Conservation (phyloP, 2,888 invertebrate species). For the Mythimna pallens region DNA sequence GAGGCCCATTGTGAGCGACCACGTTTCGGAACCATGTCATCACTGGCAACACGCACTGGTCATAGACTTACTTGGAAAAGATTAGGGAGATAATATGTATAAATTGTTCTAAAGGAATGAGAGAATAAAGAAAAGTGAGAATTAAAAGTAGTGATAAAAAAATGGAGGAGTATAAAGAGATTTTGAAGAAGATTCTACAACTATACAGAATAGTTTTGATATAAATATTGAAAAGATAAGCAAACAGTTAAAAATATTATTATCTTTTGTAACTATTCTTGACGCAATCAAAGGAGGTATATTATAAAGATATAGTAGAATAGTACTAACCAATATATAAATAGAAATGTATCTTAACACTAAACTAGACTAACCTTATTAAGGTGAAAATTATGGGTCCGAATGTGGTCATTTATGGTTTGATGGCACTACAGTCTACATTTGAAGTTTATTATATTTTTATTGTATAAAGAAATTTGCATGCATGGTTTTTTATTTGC, state of each 20-base stretch:
- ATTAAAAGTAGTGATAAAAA: background rate
- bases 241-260: background rate
- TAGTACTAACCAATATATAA: background rate
- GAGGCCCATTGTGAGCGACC: too few species aligned
- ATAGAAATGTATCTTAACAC: background rate
- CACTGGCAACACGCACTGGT: too few species aligned
- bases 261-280: constrained; percentile 21
- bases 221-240: constrained; percentile 28
- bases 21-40: too few species aligned
- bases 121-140: background rate
- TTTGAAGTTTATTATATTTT: too few species aligned
- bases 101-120: too few species aligned
- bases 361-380: background rate
- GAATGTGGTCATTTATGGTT: too few species aligned
- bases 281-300: background rate
- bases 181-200: constrained; percentile 12
- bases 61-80: too few species aligned
- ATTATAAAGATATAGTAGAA: background rate
- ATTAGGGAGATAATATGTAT: too few species aligned
- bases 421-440: too few species aligned
- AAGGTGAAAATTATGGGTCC: too few species aligned
- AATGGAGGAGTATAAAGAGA: background rate
- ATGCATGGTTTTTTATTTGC: too few species aligned
- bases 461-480: too few species aligned
- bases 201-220: constrained; percentile 1